Percentiles rank a stretch among this genome's conserved stretches.
Conservation (phyloP, 2,113 vertebrate species). For the Petrocephalus zakoni region DNA sequence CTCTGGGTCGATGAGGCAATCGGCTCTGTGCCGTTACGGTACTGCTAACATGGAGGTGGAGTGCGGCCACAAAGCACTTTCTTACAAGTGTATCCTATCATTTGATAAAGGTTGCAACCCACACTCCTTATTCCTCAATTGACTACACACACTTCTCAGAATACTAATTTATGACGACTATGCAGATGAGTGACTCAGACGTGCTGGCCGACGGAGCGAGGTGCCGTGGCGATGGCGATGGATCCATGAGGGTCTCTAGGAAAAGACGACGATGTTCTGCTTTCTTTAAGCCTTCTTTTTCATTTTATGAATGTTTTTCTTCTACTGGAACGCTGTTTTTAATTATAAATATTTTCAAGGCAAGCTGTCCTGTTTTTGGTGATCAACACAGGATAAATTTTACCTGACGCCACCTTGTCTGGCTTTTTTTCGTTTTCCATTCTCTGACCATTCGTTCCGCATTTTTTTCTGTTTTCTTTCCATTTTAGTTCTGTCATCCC, state of each 20-base stretch:
- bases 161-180: too few species aligned
- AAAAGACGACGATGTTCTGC: neutral
- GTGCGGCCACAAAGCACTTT: too few species aligned
- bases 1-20: too few species aligned
- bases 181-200: constrained; percentile 66
- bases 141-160: too few species aligned
- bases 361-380: constrained; percentile 1
- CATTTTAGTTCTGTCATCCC: too few species aligned
- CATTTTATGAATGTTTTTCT: neutral
- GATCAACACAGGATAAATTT: neutral
- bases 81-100: too few species aligned
- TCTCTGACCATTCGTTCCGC: too few species aligned
- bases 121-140: too few species aligned
- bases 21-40: too few species aligned
- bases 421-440: neutral
- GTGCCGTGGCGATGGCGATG: neutral
- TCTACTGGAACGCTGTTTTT: neutral
- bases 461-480: too few species aligned
- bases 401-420: neutral
- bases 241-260: neutral
- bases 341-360: constrained; percentile 14
- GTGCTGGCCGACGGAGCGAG: constrained; percentile 31
- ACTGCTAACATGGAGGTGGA: too few species aligned
- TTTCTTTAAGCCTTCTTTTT: constrained; percentile 2
- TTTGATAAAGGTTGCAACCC: too few species aligned